Evolutionary conservation across 2,797 vertebrate genomes (phyloP), one percentile per base, ranked within the genome.

Genomic region (Mallotus villosus): DNA sequence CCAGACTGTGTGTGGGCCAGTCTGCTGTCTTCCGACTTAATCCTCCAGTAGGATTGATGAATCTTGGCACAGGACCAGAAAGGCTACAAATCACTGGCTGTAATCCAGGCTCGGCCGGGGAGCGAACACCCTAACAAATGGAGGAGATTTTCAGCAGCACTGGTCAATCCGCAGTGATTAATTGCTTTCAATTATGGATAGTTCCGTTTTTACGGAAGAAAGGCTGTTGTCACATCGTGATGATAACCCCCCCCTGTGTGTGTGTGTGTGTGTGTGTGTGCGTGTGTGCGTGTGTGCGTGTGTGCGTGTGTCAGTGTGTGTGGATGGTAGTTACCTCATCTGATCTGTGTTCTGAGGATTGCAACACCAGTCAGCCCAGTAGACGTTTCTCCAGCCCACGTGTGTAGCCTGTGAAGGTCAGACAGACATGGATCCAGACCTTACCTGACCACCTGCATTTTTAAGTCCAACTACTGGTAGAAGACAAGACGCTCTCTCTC

Each of bases 391-490:
- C 25, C 58, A 6, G 8, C 58, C 53, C 53, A 57, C 17, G n/a
- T 6, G 17, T n/a, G 9, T 57, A 19, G 53, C 11, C 21, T 60
- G 9, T 2, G 24, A 27, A 60, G 21, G 59, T 61, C 8, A 12
- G 61, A 46, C 57, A 71, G 24, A 63, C 34, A 8, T 21, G 19
- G 51, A 58, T 22, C 51, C 32, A 32, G 14, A 11, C 68, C 60
- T 85, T 86, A 70, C 29, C 21, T 80, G 82, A 85, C 69, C 70
- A 8, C 57, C 29, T 1, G 58, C 80, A 72, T 78, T 80, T 85
- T 77, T 75, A 75, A 63, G 76, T 62, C 58, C 12, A 24, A 27
- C 75, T 46, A 58, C 60, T 29, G 60, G 2, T 73, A 63, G 62
- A 2, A 14, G 32, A 14, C 25, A 34, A 57, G 7, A 57, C 14